Evolutionary conservation across 2,888 invertebrate genomes (phyloP), one percentile per base, ranked within the genome.

Genomic region (Halictus quadricinctus): DNA sequence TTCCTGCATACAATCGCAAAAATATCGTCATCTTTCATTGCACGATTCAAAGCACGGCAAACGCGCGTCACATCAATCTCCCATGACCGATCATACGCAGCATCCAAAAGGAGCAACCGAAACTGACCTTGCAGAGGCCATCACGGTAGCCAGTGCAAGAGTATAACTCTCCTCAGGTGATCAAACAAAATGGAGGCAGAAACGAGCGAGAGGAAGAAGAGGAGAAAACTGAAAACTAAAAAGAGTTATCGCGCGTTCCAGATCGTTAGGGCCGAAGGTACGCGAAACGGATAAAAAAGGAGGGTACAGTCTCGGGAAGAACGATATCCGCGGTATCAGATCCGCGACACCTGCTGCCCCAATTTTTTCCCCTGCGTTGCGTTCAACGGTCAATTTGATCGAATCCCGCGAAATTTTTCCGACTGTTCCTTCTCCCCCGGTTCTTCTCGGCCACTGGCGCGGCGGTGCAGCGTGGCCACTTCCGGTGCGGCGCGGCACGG

Each of bases 401-500:
- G 80, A 60, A 69, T n/a, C 73, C 50, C 54, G 74, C 69, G 85
- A 76, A 74, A 78, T 78, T 87, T 85, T 87, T 85, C 83, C 70
- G 50, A 25, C 8, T 76, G 73, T 76, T 74, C 54, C 72, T 66
- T 74, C 69, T 64, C 74, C 69, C 60, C 70, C 25, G 74, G 66
- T 80, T 69, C 79, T 80, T 64, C 73, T 15, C 43, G 58, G 21
- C 54, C 54, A n/a, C 10, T 36, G 88, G 58, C n/a, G 58, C n/a
- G 58, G 58, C 58, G 58, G n/a, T 58, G 58, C n/a, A 58, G 58
- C 58, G 58, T 58, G 58, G 58, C 90, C 91, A 90, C 91, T 90
- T 90, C 91, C 90, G 90, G 88, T 78, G 58, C 58, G n/a, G n/a
- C 58, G 4, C 29, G 29, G 29, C 84, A 84, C 58, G 64, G 60